Conservation (phyloP, 2,113 vertebrate species). For the Chionodraco myersi region DNA sequence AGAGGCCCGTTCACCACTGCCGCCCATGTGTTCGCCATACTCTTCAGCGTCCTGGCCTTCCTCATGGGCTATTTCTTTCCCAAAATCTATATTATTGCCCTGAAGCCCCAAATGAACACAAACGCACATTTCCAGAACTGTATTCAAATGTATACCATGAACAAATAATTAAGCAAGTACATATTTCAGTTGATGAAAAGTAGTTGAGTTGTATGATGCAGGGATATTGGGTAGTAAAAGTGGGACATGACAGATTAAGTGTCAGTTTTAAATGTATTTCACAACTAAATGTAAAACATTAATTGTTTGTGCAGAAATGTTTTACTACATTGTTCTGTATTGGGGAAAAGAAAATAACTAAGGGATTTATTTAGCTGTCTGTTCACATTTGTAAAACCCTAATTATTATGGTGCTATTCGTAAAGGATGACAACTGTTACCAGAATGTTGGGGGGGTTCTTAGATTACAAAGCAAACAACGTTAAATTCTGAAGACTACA, state of each 20-base stretch:
- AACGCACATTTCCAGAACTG: slow-evolving; percentile 85
- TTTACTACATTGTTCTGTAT: background rate
- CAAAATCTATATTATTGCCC: slow-evolving; percentile 83
- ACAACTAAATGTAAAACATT: background rate
- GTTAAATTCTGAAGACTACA: too few species aligned
- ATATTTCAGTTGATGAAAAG: background rate
- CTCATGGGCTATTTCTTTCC: slow-evolving; percentile 82
- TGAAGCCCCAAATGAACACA: slow-evolving; percentile 83
- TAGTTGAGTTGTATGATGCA: background rate
- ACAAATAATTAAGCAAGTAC: slow-evolving; percentile 65
- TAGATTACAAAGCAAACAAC: too few species aligned
- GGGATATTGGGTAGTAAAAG: background rate
- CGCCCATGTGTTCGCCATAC: slow-evolving; percentile 75
- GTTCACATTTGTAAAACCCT: background rate
- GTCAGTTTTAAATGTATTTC: background rate
- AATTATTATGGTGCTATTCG: background rate
- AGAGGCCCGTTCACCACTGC: slow-evolving; percentile 78
- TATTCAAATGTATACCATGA: slow-evolving; percentile 87
- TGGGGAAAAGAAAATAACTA: background rate
- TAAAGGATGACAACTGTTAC: background rate
- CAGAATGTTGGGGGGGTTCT: too few species aligned
- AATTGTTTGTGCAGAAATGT: background rate
- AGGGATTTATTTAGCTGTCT: background rate
- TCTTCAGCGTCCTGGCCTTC: slow-evolving; percentile 81
- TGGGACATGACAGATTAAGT: background rate